Conservation (phyloP, 2,797 vertebrate species). For the Intellagama lesueurii region DNA sequence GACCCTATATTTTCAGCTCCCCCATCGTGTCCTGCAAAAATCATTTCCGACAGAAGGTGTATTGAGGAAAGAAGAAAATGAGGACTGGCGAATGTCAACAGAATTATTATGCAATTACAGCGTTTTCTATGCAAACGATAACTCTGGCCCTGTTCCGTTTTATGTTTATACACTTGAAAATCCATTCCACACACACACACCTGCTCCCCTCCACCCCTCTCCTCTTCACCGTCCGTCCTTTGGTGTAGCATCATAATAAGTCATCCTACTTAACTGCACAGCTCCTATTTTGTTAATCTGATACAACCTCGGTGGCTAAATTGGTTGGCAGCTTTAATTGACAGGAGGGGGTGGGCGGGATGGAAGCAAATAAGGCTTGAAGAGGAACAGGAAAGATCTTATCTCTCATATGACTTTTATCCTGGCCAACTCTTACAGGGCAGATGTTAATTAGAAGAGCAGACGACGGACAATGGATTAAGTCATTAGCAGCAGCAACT, state of each 20-base stretch:
- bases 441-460: conserved; percentile 67
- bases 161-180: conserved; percentile 53
- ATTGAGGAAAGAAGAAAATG: conserved; percentile 40
- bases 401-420: conserved; percentile 63
- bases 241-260: conserved; percentile 39
- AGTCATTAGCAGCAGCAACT: conserved; percentile 68
- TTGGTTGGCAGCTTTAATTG: conserved; percentile 71
- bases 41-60: conserved; percentile 55
- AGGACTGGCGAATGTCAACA: conserved; percentile 65
- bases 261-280: conserved; percentile 19
- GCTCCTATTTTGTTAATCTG: conserved; percentile 51
- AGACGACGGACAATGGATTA: conserved; percentile 60
- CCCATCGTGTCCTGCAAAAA: conserved; percentile 28
- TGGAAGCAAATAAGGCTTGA: neutral
- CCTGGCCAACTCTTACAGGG: conserved; percentile 55
- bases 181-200: neutral
- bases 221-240: neutral
- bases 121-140: conserved; percentile 56
- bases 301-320: conserved; percentile 62
- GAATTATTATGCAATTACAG: conserved; percentile 71
- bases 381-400: conserved; percentile 62
- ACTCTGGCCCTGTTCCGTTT: conserved; percentile 56
- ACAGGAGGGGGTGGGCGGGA: conserved; percentile 18
- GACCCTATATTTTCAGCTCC: neutral
- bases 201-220: neutral